Percentiles rank a stretch among this genome's conserved stretches.
phyloP scores from a whole-genome alignment of 2,797 vertebrate genomes.

The Syndactyla subalaris region DNA sequence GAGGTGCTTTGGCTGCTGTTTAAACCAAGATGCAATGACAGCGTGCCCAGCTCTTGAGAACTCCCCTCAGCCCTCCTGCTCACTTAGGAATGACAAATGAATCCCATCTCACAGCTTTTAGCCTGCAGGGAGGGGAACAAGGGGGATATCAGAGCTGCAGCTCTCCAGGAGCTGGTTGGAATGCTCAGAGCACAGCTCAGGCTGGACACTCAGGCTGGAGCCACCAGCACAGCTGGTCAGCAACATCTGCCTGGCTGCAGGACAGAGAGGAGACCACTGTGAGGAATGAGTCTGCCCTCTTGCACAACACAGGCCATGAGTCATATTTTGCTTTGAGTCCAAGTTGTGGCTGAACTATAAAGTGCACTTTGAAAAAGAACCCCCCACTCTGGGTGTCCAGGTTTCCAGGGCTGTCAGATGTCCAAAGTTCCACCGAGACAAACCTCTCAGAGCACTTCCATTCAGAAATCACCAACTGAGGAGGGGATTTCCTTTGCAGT shows the following conservation, averaged over 20 bases:
- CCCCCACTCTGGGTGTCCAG: background rate
- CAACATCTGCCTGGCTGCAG: background rate
- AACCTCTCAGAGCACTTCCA: background rate
- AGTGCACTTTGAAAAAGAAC: background rate
- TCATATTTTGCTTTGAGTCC: background rate
- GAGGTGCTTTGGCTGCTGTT: background rate
- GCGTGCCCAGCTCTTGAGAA: fast-evolving
- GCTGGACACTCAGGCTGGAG: background rate
- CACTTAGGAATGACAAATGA: background rate
- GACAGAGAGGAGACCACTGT: background rate
- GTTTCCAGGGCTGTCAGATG: background rate
- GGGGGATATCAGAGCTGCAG: background rate
- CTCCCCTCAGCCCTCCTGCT: background rate
- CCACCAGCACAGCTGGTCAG: background rate
- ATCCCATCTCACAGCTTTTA: background rate
- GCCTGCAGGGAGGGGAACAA: background rate
- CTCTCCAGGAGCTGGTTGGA: background rate
- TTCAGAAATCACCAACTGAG: background rate
- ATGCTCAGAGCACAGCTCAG: background rate
- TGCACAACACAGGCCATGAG: background rate
- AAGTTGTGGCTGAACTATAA: background rate
- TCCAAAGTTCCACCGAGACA: background rate
- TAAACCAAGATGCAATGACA: background rate
- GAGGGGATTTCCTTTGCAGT: background rate
- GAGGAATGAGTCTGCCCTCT: background rate